Percentiles rank a stretch among this genome's conserved stretches.
Conservation (phyloP, 2,797 vertebrate genomes). For the Rhinoraja longicauda region DNA sequence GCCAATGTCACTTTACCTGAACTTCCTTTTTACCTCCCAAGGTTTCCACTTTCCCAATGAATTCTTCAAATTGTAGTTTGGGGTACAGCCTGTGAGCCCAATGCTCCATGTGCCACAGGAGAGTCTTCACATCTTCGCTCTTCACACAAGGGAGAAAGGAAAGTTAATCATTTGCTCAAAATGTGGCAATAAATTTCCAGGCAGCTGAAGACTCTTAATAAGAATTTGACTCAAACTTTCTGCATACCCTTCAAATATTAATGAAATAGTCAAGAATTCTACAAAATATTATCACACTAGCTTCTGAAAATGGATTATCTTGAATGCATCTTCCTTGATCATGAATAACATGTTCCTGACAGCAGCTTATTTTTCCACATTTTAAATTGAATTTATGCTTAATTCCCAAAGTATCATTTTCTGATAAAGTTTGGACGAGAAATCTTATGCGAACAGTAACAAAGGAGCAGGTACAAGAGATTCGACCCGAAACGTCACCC, state of each 20-base stretch:
- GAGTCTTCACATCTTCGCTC: constrained; percentile 74
- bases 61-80: constrained; percentile 87
- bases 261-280: neutral
- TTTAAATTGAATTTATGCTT: neutral
- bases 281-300: neutral
- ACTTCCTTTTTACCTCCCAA: constrained; percentile 87
- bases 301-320: neutral
- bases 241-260: neutral
- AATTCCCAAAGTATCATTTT: neutral
- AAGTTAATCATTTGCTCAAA: neutral
- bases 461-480: no score
- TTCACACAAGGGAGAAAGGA: constrained; percentile 45
- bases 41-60: constrained; percentile 76
- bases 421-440: neutral
- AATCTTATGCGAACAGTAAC: neutral
- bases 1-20: constrained; percentile 59
- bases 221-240: neutral
- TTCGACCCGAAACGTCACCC: no score
- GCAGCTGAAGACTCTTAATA: neutral
- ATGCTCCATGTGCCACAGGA: constrained; percentile 88
- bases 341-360: neutral
- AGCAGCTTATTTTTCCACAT: neutral
- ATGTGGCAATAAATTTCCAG: neutral
- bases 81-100: constrained; percentile 92
- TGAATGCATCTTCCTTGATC: neutral